Conservation (phyloP, 2,888 invertebrate species). For the Limenitis camilla region DNA sequence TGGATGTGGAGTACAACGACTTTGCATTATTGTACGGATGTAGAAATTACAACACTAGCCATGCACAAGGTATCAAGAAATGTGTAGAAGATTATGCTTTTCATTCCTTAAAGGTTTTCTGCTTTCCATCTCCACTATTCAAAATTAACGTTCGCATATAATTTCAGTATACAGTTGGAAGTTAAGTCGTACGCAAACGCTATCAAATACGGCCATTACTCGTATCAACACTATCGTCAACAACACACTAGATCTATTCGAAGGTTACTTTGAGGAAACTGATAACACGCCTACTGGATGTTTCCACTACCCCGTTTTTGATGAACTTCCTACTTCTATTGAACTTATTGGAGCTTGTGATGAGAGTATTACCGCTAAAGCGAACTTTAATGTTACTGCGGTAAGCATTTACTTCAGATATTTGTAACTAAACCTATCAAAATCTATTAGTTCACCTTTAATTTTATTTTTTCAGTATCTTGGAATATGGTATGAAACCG, state of each 20-base stretch:
- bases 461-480: constrained; percentile 37
- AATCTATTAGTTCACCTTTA: no score
- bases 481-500: constrained; percentile 77
- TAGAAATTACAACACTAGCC: constrained; percentile 34
- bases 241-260: constrained; percentile 40
- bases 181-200: constrained; percentile 41
- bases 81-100: neutral
- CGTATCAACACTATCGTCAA: constrained; percentile 36
- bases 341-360: constrained; percentile 47
- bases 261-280: constrained; percentile 43
- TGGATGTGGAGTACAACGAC: constrained; percentile 77
- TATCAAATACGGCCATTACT: constrained; percentile 34
- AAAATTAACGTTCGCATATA: neutral
- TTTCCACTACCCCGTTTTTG: constrained; percentile 55
- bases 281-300: constrained; percentile 45
- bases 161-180: constrained; percentile 60
- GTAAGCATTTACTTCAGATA: constrained; percentile 34
- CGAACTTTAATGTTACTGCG: constrained; percentile 36
- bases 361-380: constrained; percentile 36
- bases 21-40: constrained; percentile 80
- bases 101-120: neutral
- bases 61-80: constrained; percentile 54
- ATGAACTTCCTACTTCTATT: constrained; percentile 34
- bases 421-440: no score
- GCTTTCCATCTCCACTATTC: neutral